Conservation (phyloP, 2,113 vertebrate genomes). For the Grammomys surdaster region DNA sequence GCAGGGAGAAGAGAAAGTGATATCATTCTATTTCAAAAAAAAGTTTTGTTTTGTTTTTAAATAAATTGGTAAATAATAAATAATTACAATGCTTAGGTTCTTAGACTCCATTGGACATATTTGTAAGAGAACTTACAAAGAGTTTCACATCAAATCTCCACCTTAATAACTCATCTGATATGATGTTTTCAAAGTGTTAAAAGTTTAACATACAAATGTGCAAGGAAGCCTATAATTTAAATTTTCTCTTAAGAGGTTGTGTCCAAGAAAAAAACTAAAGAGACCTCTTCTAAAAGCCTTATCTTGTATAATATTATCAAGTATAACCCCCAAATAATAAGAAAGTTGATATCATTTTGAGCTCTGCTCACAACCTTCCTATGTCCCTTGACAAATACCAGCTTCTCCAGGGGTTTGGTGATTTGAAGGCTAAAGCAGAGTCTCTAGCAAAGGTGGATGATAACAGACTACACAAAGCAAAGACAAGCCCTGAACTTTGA, state of each 20-base stretch:
- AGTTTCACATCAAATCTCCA: neutral
- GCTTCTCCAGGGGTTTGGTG: neutral
- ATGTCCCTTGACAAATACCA: neutral
- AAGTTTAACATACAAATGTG: neutral
- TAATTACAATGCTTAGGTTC: neutral
- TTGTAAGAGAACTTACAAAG: neutral
- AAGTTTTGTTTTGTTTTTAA: too few relatives aligned
- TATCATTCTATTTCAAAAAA: neutral
- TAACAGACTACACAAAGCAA: neutral
- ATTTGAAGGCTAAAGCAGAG: neutral
- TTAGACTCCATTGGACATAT: neutral
- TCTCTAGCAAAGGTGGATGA: neutral
- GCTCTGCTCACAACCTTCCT: neutral
- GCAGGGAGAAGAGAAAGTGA: neutral
- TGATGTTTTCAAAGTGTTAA: neutral
- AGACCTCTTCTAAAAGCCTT: neutral
- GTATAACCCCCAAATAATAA: neutral
- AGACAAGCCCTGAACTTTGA: conserved; percentile 21
- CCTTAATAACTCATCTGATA: neutral
- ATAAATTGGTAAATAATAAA: neutral
- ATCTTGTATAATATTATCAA: neutral
- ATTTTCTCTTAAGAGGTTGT: neutral
- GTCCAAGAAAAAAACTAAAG: neutral
- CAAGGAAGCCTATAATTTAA: conserved; percentile 4
- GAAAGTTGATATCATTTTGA: neutral